phyloP scores from a whole-genome alignment of 2,888 invertebrate species.

The Drosophila heteroneura region DNA sequence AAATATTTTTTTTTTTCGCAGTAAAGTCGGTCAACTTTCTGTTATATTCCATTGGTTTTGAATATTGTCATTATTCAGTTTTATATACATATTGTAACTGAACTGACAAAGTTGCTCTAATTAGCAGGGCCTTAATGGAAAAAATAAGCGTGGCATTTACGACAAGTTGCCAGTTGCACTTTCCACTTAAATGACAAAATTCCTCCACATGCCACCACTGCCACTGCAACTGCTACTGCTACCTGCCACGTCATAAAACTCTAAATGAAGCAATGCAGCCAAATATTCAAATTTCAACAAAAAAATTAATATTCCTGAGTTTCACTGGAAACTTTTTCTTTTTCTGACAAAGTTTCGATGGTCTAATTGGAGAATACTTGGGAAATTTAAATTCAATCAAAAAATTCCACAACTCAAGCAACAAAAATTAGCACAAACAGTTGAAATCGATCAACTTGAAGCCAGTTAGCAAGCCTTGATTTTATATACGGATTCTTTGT shows the following conservation, averaged over 20 bases:
- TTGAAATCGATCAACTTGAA: neutral
- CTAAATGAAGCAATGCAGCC: constrained; percentile 18
- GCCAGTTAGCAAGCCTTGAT: too few relatives aligned
- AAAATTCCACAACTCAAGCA: neutral
- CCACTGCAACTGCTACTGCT: neutral
- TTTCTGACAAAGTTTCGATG: neutral
- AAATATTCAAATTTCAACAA: constrained; percentile 21
- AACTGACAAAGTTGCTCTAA: neutral
- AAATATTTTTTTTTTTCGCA: too few relatives aligned
- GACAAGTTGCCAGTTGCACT: constrained; percentile 22
- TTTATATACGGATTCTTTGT: too few relatives aligned
- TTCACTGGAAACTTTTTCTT: neutral
- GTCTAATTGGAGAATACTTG: neutral
- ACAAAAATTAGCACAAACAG: neutral
- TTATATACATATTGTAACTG: neutral
- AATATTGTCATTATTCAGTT: neutral
- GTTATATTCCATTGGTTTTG: too few relatives aligned
- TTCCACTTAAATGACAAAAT: neutral
- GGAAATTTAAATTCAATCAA: neutral
- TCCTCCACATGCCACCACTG: too few relatives aligned
- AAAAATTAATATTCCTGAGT: neutral
- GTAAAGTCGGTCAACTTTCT: neutral
- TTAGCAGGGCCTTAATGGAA: neutral
- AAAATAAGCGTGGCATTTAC: neutral
- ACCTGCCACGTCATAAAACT: constrained; percentile 24